Evolutionary conservation across 2,888 invertebrate species (phyloP), one percentile per base, ranked within the genome.

Genomic region (Copidosoma aretas): DNA sequence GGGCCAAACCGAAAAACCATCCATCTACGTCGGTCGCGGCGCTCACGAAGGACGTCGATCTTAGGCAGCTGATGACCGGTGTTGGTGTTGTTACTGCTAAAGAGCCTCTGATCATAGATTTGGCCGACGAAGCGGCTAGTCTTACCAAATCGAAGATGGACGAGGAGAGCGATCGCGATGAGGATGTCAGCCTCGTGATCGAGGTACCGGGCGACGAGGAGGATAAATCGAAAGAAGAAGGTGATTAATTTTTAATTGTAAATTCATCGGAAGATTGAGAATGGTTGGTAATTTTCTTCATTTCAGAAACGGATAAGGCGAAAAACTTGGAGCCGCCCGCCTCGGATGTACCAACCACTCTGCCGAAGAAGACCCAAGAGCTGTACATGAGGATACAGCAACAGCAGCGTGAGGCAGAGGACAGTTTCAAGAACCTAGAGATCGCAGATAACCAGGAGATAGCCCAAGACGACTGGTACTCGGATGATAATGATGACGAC

Each of bases 381-480:
- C 82, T 91, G 46, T 90, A 89, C 75, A 82, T 89, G 80, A 82
- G 91, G 68, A 90, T 91, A 72, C 89, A 89, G 73, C 89, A 90
- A 58, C 89, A 90, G 71, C 89, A 90, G 75, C 85, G 87, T 68
- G 86, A 79, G 3, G 82, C 81, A 10, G 78, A 79, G 39, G 82
- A 84, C 49, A 83, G 82, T 72, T 80, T 79, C 39, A 79, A 87
- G 68, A 86, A 85, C 60, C 77, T 84, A 62, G 83, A 85, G 66
- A 80, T 81, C 3, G 65, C 22, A 8, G 81, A 83, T 54, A 71
- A 78, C 19, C 79, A 78, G 39, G 81, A 81, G 41, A 76, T 79
- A 0, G 77, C 76, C 21, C 78, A 77, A 62, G 85, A 85, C 67
- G 89, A 91, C 82, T 93, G 93, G 91, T 93, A 93, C 79, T 93